Conservation (phyloP, 2,797 vertebrate genomes). For the Triplophysa yarkandensis region DNA sequence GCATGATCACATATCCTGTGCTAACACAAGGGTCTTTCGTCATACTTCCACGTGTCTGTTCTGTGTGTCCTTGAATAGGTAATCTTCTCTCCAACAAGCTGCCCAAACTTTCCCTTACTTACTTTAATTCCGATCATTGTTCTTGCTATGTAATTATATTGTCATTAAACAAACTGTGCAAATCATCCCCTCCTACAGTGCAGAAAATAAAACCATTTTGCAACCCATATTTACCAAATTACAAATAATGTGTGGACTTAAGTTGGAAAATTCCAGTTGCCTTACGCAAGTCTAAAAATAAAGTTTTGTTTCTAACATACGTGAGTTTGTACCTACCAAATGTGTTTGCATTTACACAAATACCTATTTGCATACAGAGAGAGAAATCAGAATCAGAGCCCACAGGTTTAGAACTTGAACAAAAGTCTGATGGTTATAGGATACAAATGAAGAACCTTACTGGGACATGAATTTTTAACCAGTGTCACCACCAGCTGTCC, state of each 20-base stretch:
- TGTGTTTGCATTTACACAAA: slow-evolving; percentile 10
- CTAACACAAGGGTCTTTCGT: slow-evolving; percentile 30
- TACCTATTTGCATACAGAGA: slow-evolving; percentile 7
- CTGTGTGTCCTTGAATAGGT: slow-evolving; percentile 15
- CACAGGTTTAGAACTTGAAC: not conserved
- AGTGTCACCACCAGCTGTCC: slow-evolving; percentile 6
- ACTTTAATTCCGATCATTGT: slow-evolving; percentile 24
- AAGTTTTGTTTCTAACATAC: not conserved
- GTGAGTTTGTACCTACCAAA: not conserved
- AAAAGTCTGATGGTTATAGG: not conserved
- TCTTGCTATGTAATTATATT: slow-evolving; percentile 36
- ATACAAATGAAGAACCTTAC: slow-evolving; percentile 2
- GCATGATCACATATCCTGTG: slow-evolving; percentile 3
- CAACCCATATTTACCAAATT: slow-evolving; percentile 43
- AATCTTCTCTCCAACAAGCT: slow-evolving; percentile 1
- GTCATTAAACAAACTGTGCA: slow-evolving; percentile 44
- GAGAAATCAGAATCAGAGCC: not conserved
- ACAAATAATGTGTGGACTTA: slow-evolving; percentile 30
- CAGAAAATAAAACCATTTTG: slow-evolving; percentile 18
- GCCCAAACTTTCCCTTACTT: slow-evolving; percentile 28
- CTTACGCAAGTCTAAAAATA: not conserved
- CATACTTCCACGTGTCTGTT: slow-evolving; percentile 22
- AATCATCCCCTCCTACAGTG: slow-evolving; percentile 42
- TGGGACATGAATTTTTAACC: not conserved
- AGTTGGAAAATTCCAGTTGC: not conserved